A percentile compares a stretch with the other conserved stretches of the same genome.
Evolutionary conservation across 2,888 invertebrate genomes (phyloP).

Genomic region (Leptura quadrifasciata): DNA sequence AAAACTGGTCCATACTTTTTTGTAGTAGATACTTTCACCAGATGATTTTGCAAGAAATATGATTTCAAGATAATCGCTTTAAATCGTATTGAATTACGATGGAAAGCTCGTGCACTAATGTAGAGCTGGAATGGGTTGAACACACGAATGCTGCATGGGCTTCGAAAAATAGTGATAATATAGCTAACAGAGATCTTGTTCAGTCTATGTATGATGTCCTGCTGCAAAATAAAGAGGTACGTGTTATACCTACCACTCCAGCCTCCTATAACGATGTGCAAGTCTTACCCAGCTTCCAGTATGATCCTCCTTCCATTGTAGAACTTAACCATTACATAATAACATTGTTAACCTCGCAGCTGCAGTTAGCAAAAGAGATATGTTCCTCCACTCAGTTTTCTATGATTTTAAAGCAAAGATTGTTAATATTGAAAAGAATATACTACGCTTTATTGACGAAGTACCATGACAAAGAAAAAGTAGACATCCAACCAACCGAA

Average conservation of each 20-base stretch:
- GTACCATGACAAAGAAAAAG: conserved; percentile 75
- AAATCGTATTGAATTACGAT: conserved; percentile 50
- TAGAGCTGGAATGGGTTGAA: conserved; percentile 76
- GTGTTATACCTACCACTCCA: conserved; percentile 67
- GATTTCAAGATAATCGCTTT: not conserved
- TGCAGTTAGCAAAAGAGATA: conserved; percentile 76
- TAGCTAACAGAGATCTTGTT: conserved; percentile 76
- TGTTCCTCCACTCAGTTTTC: conserved; percentile 78
- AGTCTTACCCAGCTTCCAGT: conserved; percentile 76
- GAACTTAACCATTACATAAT: conserved; percentile 77
- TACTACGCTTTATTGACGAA: conserved; percentile 76
- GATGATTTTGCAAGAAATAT: conserved; percentile 21
- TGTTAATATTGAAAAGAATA: conserved; percentile 77
- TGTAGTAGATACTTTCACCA: conserved; percentile 10
- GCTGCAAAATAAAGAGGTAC: conserved; percentile 75
- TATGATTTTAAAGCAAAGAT: conserved; percentile 75
- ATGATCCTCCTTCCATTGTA: conserved; percentile 72
- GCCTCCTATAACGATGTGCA: conserved; percentile 70
- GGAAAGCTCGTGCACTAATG: conserved; percentile 61
- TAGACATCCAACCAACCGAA: conserved; percentile 49
- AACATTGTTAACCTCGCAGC: conserved; percentile 75
- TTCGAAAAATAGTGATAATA: conserved; percentile 76
- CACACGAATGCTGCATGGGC: conserved; percentile 78
- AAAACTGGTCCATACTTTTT: not conserved
- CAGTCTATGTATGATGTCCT: conserved; percentile 76